Evolutionary conservation across 2,797 vertebrate genomes (phyloP).

Genomic region (Rhinoraja longicauda): DNA sequence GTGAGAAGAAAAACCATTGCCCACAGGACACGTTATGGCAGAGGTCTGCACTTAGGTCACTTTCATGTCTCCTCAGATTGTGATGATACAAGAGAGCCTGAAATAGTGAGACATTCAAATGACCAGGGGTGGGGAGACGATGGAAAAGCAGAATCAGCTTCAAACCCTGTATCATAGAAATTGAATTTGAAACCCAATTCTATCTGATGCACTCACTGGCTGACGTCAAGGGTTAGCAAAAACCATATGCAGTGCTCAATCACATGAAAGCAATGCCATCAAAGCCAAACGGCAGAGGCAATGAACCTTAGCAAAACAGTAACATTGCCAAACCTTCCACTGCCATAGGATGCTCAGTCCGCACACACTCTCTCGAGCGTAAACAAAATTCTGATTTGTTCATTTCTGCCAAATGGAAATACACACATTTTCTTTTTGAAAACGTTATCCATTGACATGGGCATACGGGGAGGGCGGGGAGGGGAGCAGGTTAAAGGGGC

Average conservation of each 20-base stretch:
- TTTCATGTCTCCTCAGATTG: not conserved
- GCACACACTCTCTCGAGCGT: not conserved
- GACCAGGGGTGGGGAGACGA: not conserved
- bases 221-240: slow-evolving; percentile 8
- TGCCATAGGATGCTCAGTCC: not conserved
- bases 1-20: not conserved
- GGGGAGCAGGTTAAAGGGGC: not conserved
- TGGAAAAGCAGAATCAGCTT: not conserved
- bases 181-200: not conserved
- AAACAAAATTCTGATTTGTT: not conserved
- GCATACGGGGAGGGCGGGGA: not conserved
- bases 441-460: not conserved
- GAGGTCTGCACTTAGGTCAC: not conserved
- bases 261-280: not conserved
- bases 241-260: not conserved
- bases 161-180: not conserved
- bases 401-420: not conserved
- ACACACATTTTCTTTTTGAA: not conserved
- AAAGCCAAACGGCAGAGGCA: not conserved
- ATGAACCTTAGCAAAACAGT: not conserved
- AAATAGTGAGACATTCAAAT: not conserved
- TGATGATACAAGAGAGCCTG: not conserved
- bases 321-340: not conserved
- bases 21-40: not conserved
- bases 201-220: not conserved